Percentiles rank a stretch among this genome's conserved stretches.
Conservation (phyloP, 2,113 vertebrate genomes). For the Cyrtonyx montezumae region DNA sequence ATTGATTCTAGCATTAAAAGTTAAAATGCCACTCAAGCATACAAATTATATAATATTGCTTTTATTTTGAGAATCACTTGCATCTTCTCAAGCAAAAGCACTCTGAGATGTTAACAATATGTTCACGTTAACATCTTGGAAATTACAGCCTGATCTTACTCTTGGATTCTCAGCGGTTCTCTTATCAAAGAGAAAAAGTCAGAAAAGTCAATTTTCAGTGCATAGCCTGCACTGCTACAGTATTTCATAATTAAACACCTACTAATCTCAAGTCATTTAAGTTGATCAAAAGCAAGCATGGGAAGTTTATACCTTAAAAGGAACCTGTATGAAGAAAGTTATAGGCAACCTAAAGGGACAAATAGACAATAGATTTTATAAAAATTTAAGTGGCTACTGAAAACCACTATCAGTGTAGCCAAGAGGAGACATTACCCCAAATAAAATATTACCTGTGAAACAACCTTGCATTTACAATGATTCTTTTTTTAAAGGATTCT, state of each 20-base stretch:
- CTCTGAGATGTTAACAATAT: neutral
- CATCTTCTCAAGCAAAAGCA: neutral
- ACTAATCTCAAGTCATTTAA: neutral
- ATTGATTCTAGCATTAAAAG: neutral
- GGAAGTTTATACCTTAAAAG: neutral
- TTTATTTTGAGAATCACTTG: neutral
- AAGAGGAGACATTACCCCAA: neutral
- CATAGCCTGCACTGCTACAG: neutral
- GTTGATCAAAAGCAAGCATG: neutral
- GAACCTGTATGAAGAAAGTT: neutral
- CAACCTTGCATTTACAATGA: neutral
- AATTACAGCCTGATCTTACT: neutral
- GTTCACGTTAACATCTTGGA: neutral
- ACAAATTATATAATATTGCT: neutral
- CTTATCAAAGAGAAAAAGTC: neutral
- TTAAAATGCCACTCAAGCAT: neutral
- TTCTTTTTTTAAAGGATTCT: neutral
- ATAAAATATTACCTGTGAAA: neutral
- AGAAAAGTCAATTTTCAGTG: neutral
- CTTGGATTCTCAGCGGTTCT: neutral
- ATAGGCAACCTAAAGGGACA: neutral
- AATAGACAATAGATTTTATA: neutral
- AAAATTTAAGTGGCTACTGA: neutral
- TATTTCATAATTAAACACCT: neutral
- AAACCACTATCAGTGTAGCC: neutral